Percentiles rank a stretch among this genome's conserved stretches.
phyloP scores from a whole-genome alignment of 64 coral and sea anemone genomes.

The Montipora sp. region DNA sequence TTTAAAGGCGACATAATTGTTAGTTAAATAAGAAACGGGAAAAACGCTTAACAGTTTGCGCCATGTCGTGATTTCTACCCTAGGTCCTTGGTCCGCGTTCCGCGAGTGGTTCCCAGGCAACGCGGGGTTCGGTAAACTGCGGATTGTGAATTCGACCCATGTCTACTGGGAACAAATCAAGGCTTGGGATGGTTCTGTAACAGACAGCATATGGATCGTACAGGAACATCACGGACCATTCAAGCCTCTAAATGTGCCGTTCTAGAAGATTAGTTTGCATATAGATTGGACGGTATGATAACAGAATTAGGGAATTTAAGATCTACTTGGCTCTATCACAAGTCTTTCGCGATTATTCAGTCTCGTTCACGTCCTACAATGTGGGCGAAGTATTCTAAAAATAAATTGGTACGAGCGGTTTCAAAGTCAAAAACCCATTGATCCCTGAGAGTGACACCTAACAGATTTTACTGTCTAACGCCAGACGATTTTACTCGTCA shows the following conservation, averaged over 20 bases:
- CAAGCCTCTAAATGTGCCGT: conserved; percentile 25
- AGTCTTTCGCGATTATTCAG: too few species aligned
- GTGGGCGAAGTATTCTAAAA: too few species aligned
- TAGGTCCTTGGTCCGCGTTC: conserved; percentile 85
- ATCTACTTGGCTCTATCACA: too few species aligned
- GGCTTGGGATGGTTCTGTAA: conserved; percentile 61
- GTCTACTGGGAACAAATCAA: conserved; percentile 81
- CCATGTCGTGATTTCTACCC: neutral
- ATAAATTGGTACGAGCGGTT: too few species aligned
- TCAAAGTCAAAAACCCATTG: too few species aligned
- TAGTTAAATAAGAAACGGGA: neutral
- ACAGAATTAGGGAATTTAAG: too few species aligned
- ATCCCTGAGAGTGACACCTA: too few species aligned
- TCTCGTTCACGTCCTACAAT: too few species aligned
- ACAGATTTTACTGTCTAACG: too few species aligned
- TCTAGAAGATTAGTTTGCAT: neutral
- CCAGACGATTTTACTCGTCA: too few species aligned
- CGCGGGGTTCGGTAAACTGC: conserved; percentile 71
- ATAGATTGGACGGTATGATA: too few species aligned
- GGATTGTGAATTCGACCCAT: conserved; percentile 77
- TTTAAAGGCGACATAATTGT: too few species aligned
- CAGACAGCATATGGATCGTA: conserved; percentile 77
- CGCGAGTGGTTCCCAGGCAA: conserved; percentile 84
- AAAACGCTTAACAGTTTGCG: neutral
- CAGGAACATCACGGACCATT: conserved; percentile 90